Evolutionary conservation across 2,797 vertebrate species (phyloP).

Genomic region (Dallia pectoralis): DNA sequence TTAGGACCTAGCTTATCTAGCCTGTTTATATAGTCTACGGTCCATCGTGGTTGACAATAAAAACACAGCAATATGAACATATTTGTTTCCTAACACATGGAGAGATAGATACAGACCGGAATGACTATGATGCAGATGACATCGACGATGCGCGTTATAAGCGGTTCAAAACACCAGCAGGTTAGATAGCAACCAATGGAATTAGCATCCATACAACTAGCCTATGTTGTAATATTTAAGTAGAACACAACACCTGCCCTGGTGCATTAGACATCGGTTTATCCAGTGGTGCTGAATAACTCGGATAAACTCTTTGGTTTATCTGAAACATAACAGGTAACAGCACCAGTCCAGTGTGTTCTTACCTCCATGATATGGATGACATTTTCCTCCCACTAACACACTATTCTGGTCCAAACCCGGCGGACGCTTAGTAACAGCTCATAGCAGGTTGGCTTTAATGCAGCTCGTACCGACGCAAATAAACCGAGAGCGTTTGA

Average conservation of each 20-base stretch:
- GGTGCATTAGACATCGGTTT: neutral
- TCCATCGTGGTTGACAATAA: no score
- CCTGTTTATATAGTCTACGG: neutral
- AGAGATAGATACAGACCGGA: neutral
- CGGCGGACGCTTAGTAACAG: conserved; percentile 53
- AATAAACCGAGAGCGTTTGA: neutral
- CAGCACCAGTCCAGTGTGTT: neutral
- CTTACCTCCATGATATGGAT: conserved; percentile 69
- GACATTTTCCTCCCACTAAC: conserved; percentile 64
- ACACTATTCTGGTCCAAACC: conserved; percentile 47
- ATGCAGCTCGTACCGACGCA: conserved; percentile 53
- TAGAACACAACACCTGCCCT: neutral
- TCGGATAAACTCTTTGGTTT: neutral
- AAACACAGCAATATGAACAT: no score
- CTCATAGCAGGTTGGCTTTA: conserved; percentile 45
- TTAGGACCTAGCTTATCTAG: neutral
- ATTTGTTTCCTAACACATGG: no score
- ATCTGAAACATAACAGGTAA: neutral
- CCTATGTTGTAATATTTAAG: neutral
- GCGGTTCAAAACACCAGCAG: no score
- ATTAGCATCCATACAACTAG: no score
- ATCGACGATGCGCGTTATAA: no score
- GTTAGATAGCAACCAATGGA: no score
- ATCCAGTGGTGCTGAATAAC: neutral
- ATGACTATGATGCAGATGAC: no score